Evolutionary conservation across 1,140 invertebrate species (phyloP).

Genomic region (Ooceraea biroi): DNA sequence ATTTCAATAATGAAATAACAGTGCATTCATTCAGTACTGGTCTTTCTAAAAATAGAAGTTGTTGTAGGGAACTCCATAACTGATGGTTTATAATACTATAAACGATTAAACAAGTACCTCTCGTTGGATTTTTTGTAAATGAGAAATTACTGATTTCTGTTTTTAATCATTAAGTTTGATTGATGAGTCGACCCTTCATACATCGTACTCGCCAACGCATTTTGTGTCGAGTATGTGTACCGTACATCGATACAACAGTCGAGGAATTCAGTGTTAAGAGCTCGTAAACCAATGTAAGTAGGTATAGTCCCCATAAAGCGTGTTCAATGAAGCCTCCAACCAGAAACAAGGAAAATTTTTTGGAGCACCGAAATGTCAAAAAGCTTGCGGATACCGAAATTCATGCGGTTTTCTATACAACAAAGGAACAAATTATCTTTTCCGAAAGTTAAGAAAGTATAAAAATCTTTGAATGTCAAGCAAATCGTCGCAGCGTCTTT

Average conservation of each 20-base stretch:
- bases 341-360: conserved; percentile 72
- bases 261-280: conserved; percentile 70
- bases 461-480: neutral
- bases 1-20: conserved; percentile 14
- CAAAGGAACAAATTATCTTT: conserved; percentile 12
- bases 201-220: conserved; percentile 44
- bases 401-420: conserved; percentile 52
- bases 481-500: neutral
- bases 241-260: conserved; percentile 50
- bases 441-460: neutral
- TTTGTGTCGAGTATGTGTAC: conserved; percentile 50
- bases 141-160: neutral
- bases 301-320: conserved; percentile 76
- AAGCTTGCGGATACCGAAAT: conserved; percentile 73
- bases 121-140: neutral
- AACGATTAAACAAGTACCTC: neutral
- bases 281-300: conserved; percentile 63
- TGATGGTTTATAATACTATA: neutral
- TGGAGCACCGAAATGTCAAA: conserved; percentile 68
- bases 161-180: conserved; percentile 9
- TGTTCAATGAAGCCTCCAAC: conserved; percentile 74
- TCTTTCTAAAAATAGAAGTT: conserved; percentile 18
- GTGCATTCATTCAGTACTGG: neutral
- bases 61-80: conserved; percentile 2
- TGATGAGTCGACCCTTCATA: conserved; percentile 26